Evolutionary conservation across 1,140 invertebrate species (phyloP).

Genomic region (Drosophila lacertosa): DNA sequence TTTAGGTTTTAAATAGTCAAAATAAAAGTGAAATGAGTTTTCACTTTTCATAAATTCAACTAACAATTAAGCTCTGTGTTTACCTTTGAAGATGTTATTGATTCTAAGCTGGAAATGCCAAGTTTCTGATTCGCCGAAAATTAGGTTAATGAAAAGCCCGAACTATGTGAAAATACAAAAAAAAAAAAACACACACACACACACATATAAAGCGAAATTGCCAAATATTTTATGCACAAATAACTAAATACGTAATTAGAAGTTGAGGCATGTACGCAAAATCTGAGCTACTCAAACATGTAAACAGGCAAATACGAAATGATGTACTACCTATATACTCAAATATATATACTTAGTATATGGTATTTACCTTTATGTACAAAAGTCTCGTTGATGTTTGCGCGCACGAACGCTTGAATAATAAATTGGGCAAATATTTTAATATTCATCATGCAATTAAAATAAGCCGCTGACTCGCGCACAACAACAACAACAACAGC

Average conservation of each 20-base stretch:
- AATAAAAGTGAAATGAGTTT: too few species aligned
- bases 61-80: too few species aligned
- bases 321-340: constrained; percentile 8
- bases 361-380: constrained; percentile 34
- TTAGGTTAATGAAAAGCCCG: constrained; percentile 35
- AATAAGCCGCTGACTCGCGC: constrained; percentile 71
- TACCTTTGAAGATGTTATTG: not conserved
- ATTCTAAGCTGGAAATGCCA: too few species aligned
- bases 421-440: constrained; percentile 83
- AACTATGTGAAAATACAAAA: constrained; percentile 37
- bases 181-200: constrained; percentile 32
- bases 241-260: constrained; percentile 66
- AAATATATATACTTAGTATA: constrained; percentile 10
- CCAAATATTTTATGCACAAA: constrained; percentile 66
- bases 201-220: constrained; percentile 4
- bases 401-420: constrained; percentile 76
- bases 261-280: constrained; percentile 6
- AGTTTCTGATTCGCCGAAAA: too few species aligned
- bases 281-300: constrained; percentile 49
- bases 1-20: not conserved
- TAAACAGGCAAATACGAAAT: constrained; percentile 23
- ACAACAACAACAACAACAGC: constrained; percentile 8
- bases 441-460: constrained; percentile 84
- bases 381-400: constrained; percentile 48
- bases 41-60: too few species aligned